A percentile compares a stretch with the other conserved stretches of the same genome.
These are phyloP conservation scores for Chrysochloris asiatica DNA, from an alignment of 2,113 vertebrate species.

Conservation along the genomic window DNA sequence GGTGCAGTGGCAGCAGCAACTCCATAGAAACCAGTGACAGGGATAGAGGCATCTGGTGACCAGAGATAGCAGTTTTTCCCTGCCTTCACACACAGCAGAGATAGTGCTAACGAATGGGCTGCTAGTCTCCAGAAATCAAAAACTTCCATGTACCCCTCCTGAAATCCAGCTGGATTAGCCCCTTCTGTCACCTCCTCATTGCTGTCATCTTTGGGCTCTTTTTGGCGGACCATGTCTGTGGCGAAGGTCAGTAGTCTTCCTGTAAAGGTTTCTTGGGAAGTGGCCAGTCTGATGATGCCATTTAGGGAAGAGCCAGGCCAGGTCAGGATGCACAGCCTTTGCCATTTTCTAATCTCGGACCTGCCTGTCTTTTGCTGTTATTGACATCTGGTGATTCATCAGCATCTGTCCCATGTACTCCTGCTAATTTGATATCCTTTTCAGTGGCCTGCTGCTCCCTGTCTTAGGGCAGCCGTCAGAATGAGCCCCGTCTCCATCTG, in stretches of 20 bases:
- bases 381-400: constrained; percentile 35
- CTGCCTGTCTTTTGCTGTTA: constrained; percentile 20
- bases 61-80: neutral
- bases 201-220: neutral
- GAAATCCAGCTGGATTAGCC: neutral
- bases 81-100: neutral
- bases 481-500: fast-evolving
- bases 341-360: constrained; percentile 46
- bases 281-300: constrained; percentile 31
- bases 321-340: constrained; percentile 29
- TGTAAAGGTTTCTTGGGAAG: constrained; percentile 12
- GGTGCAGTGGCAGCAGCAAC: neutral
- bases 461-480: neutral
- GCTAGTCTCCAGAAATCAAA: neutral
- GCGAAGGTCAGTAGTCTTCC: constrained; percentile 4
- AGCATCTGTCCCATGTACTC: neutral
- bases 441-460: neutral
- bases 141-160: neutral
- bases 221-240: neutral
- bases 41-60: neutral
- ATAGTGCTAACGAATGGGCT: neutral
- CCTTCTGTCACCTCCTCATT: neutral
- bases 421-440: neutral
- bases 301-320: neutral
- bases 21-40: neutral